Percentiles rank a stretch among this genome's conserved stretches.
Conservation (phyloP, 2,888 invertebrate species). For the Desoria tigrina region DNA sequence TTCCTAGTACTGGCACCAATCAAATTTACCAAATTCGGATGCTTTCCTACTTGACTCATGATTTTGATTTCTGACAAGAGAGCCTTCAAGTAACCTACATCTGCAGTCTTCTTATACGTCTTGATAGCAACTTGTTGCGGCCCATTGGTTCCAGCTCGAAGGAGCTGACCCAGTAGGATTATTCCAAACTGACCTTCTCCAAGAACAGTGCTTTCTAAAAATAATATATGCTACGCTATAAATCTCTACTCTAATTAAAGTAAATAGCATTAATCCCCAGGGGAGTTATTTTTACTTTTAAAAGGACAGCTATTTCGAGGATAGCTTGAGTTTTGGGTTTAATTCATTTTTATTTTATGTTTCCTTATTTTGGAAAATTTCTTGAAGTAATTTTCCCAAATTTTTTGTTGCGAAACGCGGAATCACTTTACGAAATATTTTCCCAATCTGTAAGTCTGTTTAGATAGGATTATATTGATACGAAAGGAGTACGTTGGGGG, state of each 20-base stretch:
- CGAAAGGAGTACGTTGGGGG: too few relatives aligned
- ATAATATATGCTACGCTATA: background rate
- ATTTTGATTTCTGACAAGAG: constrained; percentile 9
- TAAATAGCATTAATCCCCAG: background rate
- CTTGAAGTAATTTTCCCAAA: too few relatives aligned
- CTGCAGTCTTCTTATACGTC: background rate
- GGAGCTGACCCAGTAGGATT: background rate
- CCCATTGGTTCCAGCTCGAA: background rate
- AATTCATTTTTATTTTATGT: too few relatives aligned
- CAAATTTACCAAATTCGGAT: constrained; percentile 3
- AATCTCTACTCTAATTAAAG: background rate
- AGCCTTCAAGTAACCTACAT: background rate
- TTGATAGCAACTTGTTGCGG: background rate
- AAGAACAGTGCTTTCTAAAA: background rate
- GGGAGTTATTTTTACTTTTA: background rate
- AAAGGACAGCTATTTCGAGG: too few relatives aligned
- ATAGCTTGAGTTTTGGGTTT: too few relatives aligned
- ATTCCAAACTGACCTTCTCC: constrained; percentile 15
- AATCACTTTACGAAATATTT: too few relatives aligned
- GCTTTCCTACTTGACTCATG: background rate
- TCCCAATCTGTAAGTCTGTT: too few relatives aligned
- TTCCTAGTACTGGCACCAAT: constrained; percentile 7
- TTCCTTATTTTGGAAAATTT: too few relatives aligned
- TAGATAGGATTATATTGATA: too few relatives aligned
- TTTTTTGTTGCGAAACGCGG: too few relatives aligned